A percentile compares a stretch with the other conserved stretches of the same genome.
phyloP scores from a whole-genome alignment of 1,140 invertebrate genomes.

The Heliconius melpomene region DNA sequence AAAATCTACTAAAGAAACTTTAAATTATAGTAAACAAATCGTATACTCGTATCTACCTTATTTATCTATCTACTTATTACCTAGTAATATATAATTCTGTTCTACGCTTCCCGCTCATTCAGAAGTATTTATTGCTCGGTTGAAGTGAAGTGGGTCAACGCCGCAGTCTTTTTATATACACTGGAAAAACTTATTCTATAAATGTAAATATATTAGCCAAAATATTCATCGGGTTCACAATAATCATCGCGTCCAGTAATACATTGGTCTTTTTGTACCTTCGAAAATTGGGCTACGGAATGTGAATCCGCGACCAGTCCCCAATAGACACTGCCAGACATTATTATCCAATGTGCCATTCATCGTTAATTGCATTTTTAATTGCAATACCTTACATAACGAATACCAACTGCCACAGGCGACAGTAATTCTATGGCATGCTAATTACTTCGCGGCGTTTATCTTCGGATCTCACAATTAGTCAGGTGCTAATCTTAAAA shows the following conservation, averaged over 20 bases:
- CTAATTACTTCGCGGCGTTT: conserved; percentile 3
- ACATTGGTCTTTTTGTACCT: neutral
- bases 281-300: neutral
- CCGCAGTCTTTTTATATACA: neutral
- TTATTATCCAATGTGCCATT: neutral
- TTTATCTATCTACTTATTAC: no score
- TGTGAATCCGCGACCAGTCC: neutral
- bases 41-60: neutral
- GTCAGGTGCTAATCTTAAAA: neutral
- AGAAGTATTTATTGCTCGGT: neutral
- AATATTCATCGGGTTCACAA: no score
- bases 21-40: neutral
- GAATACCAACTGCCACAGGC: neutral
- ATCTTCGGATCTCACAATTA: conserved; percentile 1
- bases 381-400: conserved; percentile 10
- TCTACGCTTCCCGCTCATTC: neutral
- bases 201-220: neutral
- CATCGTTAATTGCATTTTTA: conserved; percentile 7
- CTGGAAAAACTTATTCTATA: neutral
- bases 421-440: conserved; percentile 3
- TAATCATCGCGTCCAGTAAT: no score
- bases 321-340: neutral
- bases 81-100: neutral
- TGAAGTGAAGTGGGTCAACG: neutral
- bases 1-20: neutral